Conservation (phyloP, 1,140 invertebrate species). For the Pogonus chalceus region DNA sequence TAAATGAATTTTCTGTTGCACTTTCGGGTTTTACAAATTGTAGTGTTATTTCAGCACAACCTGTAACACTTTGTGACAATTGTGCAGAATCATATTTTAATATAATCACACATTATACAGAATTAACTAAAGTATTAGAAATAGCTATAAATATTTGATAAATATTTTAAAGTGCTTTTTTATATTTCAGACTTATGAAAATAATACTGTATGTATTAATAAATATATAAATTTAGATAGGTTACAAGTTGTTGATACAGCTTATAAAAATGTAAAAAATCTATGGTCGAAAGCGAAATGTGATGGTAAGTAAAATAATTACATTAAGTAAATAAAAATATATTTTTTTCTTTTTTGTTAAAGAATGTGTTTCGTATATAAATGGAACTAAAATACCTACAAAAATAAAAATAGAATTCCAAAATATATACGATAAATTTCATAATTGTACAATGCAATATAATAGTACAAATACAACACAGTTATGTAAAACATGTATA, state of each 20-base stretch:
- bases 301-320: conserved; percentile 36
- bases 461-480: conserved; percentile 27
- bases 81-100: too few relatives aligned
- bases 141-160: conserved; percentile 18
- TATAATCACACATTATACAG: too few relatives aligned
- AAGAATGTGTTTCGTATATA: conserved; percentile 42
- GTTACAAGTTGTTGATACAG: conserved; percentile 40
- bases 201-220: conserved; percentile 41
- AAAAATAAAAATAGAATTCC: conserved; percentile 38
- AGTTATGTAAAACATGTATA: conserved; percentile 41
- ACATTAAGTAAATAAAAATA: conserved; percentile 7
- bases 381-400: conserved; percentile 29
- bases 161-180: conserved; percentile 13
- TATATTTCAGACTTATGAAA: conserved; percentile 20
- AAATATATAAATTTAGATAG: conserved; percentile 42
- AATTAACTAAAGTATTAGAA: conserved; percentile 34
- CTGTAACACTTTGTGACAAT: too few relatives aligned
- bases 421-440: conserved; percentile 37
- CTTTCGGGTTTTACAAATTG: too few relatives aligned
- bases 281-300: conserved; percentile 46
- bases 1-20: too few relatives aligned
- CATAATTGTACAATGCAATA: conserved; percentile 35
- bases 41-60: too few relatives aligned
- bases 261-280: conserved; percentile 37
- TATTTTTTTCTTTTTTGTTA: conserved; percentile 23